phyloP scores from a whole-genome alignment of 2,888 invertebrate genomes.

The Hedya salicella region DNA sequence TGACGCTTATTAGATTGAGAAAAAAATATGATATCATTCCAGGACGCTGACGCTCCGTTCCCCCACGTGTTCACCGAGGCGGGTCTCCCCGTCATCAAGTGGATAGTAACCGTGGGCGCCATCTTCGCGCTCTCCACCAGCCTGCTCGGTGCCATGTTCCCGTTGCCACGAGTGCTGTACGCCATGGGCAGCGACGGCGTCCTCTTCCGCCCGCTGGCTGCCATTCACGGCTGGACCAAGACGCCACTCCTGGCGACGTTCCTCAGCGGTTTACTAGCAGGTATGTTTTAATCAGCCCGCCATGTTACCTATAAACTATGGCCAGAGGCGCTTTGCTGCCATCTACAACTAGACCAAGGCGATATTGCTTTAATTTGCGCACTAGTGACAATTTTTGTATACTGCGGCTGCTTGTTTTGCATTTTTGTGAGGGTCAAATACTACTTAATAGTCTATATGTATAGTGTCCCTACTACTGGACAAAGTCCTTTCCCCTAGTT shows the following conservation, averaged over 20 bases:
- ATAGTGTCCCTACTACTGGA: too few relatives aligned
- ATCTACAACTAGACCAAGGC: constrained; percentile 91
- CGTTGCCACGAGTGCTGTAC: constrained; percentile 93
- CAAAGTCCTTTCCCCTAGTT: too few relatives aligned
- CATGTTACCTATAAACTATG: background rate
- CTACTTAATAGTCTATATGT: too few relatives aligned
- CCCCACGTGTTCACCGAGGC: constrained; percentile 92
- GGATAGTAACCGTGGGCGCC: constrained; percentile 96
- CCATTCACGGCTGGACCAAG: constrained; percentile 89
- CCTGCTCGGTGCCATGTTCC: constrained; percentile 94
- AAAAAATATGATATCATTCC: constrained; percentile 40
- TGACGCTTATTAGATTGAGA: too few relatives aligned
- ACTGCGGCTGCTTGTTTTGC: too few relatives aligned
- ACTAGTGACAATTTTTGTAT: too few relatives aligned
- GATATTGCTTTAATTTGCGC: too few relatives aligned
- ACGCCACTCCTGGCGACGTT: constrained; percentile 92
- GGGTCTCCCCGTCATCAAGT: constrained; percentile 91
- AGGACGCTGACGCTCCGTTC: constrained; percentile 94
- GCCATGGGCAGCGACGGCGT: constrained; percentile 96
- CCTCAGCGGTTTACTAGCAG: constrained; percentile 90
- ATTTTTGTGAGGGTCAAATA: too few relatives aligned
- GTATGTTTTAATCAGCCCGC: constrained; percentile 67
- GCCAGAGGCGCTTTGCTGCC: too few relatives aligned
- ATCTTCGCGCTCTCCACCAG: constrained; percentile 96
- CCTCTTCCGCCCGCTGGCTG: constrained; percentile 89